Evolutionary conservation across 2,888 invertebrate genomes (phyloP), one percentile per base, ranked within the genome.

Genomic region (Oligia latruncula): DNA sequence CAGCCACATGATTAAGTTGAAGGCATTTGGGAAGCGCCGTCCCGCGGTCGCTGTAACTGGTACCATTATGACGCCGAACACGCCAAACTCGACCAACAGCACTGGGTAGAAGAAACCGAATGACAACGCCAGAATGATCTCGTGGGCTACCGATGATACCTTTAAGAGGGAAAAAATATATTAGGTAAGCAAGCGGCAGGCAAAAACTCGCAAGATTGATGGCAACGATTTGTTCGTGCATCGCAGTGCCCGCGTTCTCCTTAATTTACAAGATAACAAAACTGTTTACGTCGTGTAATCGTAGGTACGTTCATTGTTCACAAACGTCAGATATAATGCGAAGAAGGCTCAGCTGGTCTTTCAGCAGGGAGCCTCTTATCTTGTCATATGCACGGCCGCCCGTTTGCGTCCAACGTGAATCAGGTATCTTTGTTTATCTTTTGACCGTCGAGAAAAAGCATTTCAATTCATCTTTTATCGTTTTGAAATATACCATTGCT

Each of bases 41-140:
- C 96, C 96, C 76, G 90, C 93, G 20, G 88, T 89, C 0, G 97
- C 97, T 0, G 97, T 97, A 0, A 98, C 79, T 29, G 97, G 97
- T 29, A 97, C 91, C 74, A 98, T 92, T 23, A 97, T 92, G 88
- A 97, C 95, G 20, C 99, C 98, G 55, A 98, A 95, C 0, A 97
- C 97, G 52, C 98, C 98, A 92, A 99, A 99, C 89, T 98, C 95
- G 20, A 98, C 88, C 90, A 99, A 97, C 91, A 99, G 96, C 4
- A 99, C 98, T 0, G 99, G 99, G 91, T 98, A 99, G 95, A 99
- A 99, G 93, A 99, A 98, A 58, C 98, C 98, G 89, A 99, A 98
- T 0, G 98, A 97, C 72, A 98, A 97, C 1, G 98, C 97, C 52
- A 99, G 93, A 74, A 99, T 97, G 93, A 99, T 98, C 93, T 99